Evolutionary conservation across 2,888 invertebrate genomes (phyloP).

Genomic region (Apodemia mormo): DNA sequence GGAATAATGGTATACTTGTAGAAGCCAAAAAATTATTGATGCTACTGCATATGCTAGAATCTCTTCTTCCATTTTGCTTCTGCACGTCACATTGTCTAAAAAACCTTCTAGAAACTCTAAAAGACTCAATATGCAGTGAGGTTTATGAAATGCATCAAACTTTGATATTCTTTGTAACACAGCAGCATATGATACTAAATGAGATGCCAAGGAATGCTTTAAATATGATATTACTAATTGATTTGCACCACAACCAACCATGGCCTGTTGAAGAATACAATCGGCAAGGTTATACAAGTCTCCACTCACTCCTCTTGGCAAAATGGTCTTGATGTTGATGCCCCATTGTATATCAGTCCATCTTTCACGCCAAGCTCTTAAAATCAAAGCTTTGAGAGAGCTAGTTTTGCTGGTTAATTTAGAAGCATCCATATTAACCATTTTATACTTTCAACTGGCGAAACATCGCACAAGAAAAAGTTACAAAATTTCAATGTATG

Average conservation of each 20-base stretch:
- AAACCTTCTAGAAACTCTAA: conserved; percentile 91
- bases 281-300: conserved; percentile 96
- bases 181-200: conserved; percentile 94
- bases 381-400: conserved; percentile 88
- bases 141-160: conserved; percentile 93
- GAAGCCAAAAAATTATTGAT: conserved; percentile 90
- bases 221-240: conserved; percentile 94
- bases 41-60: conserved; percentile 91
- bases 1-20: conserved; percentile 86
- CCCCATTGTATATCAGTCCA: conserved; percentile 99
- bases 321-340: conserved; percentile 95
- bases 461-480: neutral
- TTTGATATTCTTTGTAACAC: conserved; percentile 93
- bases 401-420: conserved; percentile 93
- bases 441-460: conserved; percentile 23
- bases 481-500: too few relatives aligned
- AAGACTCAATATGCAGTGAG: conserved; percentile 92
- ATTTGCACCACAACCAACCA: conserved; percentile 96
- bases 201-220: conserved; percentile 94
- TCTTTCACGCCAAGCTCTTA: conserved; percentile 96
- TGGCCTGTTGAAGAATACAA: conserved; percentile 95
- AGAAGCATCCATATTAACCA: conserved; percentile 85
- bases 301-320: conserved; percentile 95
- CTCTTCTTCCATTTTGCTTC: conserved; percentile 94
- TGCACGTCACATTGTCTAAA: conserved; percentile 83